Base-by-base conservation (phyloP, 2,113 vertebrate genomes). In the Brachionichthys hirsutus region DNA sequence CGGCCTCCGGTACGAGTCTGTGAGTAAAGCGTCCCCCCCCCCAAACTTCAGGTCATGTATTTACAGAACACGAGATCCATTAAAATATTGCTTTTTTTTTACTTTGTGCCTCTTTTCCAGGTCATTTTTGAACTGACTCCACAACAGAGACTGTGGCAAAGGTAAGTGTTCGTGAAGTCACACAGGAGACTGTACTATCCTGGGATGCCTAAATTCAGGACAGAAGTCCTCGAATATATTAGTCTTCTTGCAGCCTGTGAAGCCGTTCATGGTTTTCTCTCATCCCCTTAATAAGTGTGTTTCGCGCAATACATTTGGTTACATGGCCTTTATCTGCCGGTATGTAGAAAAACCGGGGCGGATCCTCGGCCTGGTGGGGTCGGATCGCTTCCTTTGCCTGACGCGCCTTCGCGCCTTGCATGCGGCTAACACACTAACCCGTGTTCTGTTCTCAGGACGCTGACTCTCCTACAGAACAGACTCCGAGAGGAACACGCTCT, bases 401-500 rank as follows among this genome's bases (percentile, higher is more conserved):
- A 49, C 12, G 14, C 4, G 1, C 3, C 49, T n/a, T 3, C 5
- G 6, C 5, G 10, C 3, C 3, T 54, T n/a, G 11, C 5, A 12
- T 12, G 10, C 3, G n/a, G 45, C 17, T 15, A 3, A 18, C 3
- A 4, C 4, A 3, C 24, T 30, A 30, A 30, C 24, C 24, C 8
- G 24, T 15, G 9, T 2, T 59, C 74, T 8, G 54, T 15, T 69
- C 43, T 60, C 78, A 98, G 97, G 87, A 94, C 94, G 77, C 71
- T 98, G 67, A 88, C 92, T 50, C 71, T 93, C 61, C 92, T 98
- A 75, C 97, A 97, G 86, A 92, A 81, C 70, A 87, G 89, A 22
- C 83, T 98, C 6, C 92, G 94, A 62, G 95, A 97, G 78, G 95
- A 99, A 36, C 94, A 97, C 18, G 95, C 96, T 6, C 92, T 98